A percentile compares a stretch with the other conserved stretches of the same genome.
Conservation (phyloP, 1,140 invertebrate genomes). For the Drosophila mauritiana region DNA sequence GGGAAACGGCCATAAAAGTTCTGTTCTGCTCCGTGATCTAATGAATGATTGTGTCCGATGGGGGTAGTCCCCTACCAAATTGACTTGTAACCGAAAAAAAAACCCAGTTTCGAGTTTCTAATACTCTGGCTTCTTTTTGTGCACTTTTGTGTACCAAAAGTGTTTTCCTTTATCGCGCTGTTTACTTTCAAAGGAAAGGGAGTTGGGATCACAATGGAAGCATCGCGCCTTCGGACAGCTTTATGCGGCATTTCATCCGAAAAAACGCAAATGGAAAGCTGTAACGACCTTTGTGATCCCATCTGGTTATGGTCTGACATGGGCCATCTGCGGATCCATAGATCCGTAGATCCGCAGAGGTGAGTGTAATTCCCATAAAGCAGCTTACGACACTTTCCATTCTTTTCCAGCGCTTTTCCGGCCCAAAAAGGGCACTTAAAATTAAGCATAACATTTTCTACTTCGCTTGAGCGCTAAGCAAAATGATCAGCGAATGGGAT, state of each 20-base stretch:
- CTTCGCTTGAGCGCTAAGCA: constrained; percentile 44
- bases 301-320: constrained; percentile 64
- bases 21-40: constrained; percentile 8
- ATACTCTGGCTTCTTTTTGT: constrained; percentile 13
- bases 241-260: constrained; percentile 49
- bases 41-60: constrained; percentile 23
- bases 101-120: constrained; percentile 11
- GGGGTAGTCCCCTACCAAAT: constrained; percentile 20
- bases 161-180: constrained; percentile 20
- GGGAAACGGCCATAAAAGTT: constrained; percentile 36
- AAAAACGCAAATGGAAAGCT: constrained; percentile 48
- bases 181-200: constrained; percentile 34
- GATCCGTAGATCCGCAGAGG: constrained; percentile 62
- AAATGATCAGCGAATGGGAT: constrained; percentile 72
- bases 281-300: constrained; percentile 67
- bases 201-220: constrained; percentile 54
- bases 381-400: constrained; percentile 75
- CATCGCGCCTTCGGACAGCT: constrained; percentile 53
- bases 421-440: constrained; percentile 66
- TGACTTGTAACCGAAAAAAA: constrained; percentile 46
- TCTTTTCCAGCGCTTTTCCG: constrained; percentile 61
- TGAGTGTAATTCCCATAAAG: constrained; percentile 77
- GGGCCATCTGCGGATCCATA: constrained; percentile 51
- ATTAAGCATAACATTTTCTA: constrained; percentile 63
- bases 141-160: constrained; percentile 27